Conservation (phyloP, 1,140 invertebrate genomes). For the Drosophila seguyi region DNA sequence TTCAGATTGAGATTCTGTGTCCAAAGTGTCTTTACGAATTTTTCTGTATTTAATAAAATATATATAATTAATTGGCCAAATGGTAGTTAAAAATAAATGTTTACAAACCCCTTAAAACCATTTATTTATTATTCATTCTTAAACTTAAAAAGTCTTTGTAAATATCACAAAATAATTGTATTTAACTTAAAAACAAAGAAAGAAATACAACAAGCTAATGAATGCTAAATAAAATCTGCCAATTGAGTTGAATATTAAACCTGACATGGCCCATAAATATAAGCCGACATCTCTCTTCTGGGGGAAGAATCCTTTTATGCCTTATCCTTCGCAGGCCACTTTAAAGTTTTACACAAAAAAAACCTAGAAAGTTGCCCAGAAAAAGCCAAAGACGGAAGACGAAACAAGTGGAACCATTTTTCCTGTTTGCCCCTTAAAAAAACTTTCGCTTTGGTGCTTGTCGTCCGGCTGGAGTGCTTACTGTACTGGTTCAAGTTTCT, state of each 20-base stretch:
- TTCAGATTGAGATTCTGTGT: too few species aligned
- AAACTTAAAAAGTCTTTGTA: not conserved
- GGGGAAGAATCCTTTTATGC: constrained; percentile 2
- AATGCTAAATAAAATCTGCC: not conserved
- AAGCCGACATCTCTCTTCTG: not conserved
- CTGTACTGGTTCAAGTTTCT: constrained; percentile 40
- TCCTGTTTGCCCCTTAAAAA: constrained; percentile 28
- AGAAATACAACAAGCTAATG: not conserved
- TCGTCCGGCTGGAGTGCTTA: constrained; percentile 38
- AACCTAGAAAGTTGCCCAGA: constrained; percentile 17
- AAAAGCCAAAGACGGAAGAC: constrained; percentile 37
- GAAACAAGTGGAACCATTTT: constrained; percentile 36
- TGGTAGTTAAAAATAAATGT: too few species aligned
- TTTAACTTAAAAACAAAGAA: not conserved
- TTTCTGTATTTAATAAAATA: too few species aligned
- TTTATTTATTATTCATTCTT: too few species aligned
- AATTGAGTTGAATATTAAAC: constrained; percentile 9
- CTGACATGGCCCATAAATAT: constrained; percentile 11
- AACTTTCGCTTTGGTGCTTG: constrained; percentile 29
- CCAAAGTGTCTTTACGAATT: too few species aligned
- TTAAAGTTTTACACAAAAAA: constrained; percentile 30
- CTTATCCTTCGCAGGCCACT: constrained; percentile 18
- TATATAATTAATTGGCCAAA: too few species aligned
- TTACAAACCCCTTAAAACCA: too few species aligned
- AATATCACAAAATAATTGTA: not conserved